A percentile compares a stretch with the other conserved stretches of the same genome.
These are phyloP conservation scores for Microctenopoma stevenorrisi DNA, from an alignment of 2,797 vertebrate genomes.

Conservation along the genomic window DNA sequence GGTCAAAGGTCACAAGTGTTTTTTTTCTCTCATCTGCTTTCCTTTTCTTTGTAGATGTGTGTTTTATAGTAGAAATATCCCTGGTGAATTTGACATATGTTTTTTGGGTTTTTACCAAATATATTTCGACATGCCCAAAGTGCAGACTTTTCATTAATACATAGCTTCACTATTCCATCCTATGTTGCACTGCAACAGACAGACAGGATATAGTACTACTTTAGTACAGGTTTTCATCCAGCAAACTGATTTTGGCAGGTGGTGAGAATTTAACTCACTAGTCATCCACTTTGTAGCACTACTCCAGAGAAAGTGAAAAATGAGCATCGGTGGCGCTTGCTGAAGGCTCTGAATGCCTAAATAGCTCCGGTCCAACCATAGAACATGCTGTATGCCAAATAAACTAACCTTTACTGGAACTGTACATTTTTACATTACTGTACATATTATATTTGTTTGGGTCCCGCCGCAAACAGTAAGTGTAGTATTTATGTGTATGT, in stretches of 20 bases:
- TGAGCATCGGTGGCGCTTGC: constrained; percentile 59
- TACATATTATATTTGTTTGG: constrained; percentile 30
- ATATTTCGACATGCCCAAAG: not conserved
- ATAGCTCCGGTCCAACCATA: constrained; percentile 55
- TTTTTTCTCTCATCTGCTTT: not conserved
- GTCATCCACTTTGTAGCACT: constrained; percentile 84
- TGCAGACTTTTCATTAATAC: not conserved
- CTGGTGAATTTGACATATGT: constrained; percentile 73
- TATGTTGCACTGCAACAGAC: not conserved
- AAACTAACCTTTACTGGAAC: constrained; percentile 16
- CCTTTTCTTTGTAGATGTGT: constrained; percentile 37
- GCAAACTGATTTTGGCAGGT: constrained; percentile 88
- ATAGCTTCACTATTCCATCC: not conserved
- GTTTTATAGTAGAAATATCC: constrained; percentile 69
- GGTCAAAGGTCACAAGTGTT: constrained; percentile 85
- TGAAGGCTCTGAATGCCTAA: constrained; percentile 37
- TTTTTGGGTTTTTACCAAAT: not conserved
- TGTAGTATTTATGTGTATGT: constrained; percentile 3
- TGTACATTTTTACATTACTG: constrained; percentile 9
- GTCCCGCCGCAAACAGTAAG: not conserved
- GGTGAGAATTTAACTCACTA: constrained; percentile 83
- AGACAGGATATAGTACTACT: constrained; percentile 5
- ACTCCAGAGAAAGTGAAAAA: constrained; percentile 77
- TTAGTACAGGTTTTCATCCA: constrained; percentile 81
- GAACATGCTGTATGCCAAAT: constrained; percentile 16